Percentiles rank a stretch among this genome's conserved stretches.
phyloP scores from a whole-genome alignment of 2,888 invertebrate genomes.

The Plagiodera versicolora region DNA sequence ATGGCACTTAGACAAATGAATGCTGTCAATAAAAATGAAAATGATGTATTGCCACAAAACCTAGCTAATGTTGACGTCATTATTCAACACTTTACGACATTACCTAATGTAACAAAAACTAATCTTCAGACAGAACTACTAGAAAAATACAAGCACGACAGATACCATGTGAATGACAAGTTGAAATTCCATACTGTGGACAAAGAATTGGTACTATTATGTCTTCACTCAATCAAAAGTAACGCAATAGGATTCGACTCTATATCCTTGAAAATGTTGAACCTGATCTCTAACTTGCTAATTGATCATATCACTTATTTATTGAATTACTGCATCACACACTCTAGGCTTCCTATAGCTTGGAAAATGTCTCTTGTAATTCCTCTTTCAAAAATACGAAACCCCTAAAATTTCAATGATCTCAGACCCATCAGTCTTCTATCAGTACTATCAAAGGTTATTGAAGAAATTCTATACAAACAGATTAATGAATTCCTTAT shows the following conservation, averaged over 20 bases:
- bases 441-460: background rate
- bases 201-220: background rate
- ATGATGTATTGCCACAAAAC: background rate
- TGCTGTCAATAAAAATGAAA: background rate
- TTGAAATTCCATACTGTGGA: background rate
- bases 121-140: background rate
- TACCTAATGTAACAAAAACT: background rate
- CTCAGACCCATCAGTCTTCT: constrained; percentile 3
- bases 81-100: background rate
- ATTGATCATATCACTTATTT: background rate
- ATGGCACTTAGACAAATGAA: background rate
- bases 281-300: background rate
- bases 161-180: background rate
- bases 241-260: background rate
- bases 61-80: background rate
- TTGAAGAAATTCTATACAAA: background rate
- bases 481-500: background rate
- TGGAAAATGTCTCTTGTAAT: constrained; percentile 1
- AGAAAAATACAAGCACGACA: background rate
- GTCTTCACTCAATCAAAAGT: background rate
- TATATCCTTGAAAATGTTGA: background rate
- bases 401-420: background rate
- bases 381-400: background rate
- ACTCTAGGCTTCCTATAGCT: background rate
- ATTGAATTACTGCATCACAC: background rate